Base-by-base conservation (phyloP, 2,888 invertebrate genomes). In the Lysandra bellargus region DNA sequence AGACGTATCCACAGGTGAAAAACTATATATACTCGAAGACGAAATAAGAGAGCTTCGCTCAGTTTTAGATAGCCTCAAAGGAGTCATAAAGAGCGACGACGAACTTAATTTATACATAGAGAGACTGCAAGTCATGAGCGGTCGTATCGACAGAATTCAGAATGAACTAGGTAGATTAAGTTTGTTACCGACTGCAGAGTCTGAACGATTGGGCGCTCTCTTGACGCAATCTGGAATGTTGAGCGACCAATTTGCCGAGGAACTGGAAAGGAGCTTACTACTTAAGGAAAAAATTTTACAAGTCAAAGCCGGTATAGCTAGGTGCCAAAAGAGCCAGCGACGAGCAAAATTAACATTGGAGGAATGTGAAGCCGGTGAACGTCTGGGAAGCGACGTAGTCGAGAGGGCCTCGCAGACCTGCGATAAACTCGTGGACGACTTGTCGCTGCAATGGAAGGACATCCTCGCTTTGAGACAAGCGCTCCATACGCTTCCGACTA, bases 71-170 rank as follows among this genome's bases (percentile, higher is more conserved):
- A 95, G 96, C 82, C 95, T 97, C 81, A 96, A 97, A 87, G 97
- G 97, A 1, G 96, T 97, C 0, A 96, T 98, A 74, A 97, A 97
- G 86, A 97, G 96, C 79, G 97, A 97, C 85, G 98, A 98, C 83
- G 98, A 98, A 86, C 92, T 98, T 0, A 96, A 96, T 84, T 92
- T 98, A 6, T 98, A 98, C 86, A 96, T 98, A 9, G 97, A 98
- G 89, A 95, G 97, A 78, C 91, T 98, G 9, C 97, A 98, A 90
- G 97, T 98, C 0, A 95, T 97, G 89, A 96, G 96, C 61, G 95
- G 96, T 3, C 95, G 97, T 17, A 96, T 97, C n/a, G 96, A 96
- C 79, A 95, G 96, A 78, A 97, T 98, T 82, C 97, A 97, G 85
- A 97, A 97, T 85, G 97, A 98, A 87, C 92, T 98, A 37, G 97